Evolutionary conservation across 2,888 invertebrate genomes (phyloP).

Genomic region (Glaucopsyche alexis): DNA sequence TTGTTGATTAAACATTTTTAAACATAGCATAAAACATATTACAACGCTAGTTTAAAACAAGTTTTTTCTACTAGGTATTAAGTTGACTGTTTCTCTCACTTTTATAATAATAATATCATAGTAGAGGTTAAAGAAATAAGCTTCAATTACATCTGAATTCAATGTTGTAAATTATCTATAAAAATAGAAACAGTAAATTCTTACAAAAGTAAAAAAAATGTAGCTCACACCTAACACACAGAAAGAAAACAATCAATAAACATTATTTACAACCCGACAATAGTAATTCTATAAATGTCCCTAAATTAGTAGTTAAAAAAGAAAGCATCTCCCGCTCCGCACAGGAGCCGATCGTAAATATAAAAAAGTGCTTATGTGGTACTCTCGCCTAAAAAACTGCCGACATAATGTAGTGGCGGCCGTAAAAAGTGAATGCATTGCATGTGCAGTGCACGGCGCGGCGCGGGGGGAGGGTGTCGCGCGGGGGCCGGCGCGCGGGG

Average conservation of each 20-base stretch:
- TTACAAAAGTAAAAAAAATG: not conserved
- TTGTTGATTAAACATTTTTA: too few species aligned
- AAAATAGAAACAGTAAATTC: not conserved
- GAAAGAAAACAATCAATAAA: slow-evolving; percentile 33
- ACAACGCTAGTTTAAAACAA: too few species aligned
- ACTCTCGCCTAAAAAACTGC: slow-evolving; percentile 70
- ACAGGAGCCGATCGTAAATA: slow-evolving; percentile 70
- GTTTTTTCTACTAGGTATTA: too few species aligned
- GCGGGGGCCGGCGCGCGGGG: slow-evolving; percentile 52
- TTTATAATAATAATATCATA: too few species aligned
- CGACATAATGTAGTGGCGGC: slow-evolving; percentile 75
- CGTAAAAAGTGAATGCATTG: slow-evolving; percentile 77
- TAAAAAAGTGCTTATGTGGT: slow-evolving; percentile 77
- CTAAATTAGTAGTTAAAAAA: slow-evolving; percentile 60
- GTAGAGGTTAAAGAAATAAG: too few species aligned
- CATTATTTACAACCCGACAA: slow-evolving; percentile 41
- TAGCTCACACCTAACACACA: not conserved
- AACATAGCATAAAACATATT: too few species aligned
- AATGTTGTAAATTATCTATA: too few species aligned
- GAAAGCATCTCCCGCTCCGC: slow-evolving; percentile 61
- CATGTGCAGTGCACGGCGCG: slow-evolving; percentile 61
- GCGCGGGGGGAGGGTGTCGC: slow-evolving; percentile 41
- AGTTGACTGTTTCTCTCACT: too few species aligned
- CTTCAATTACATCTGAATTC: too few species aligned
- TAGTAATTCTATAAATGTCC: slow-evolving; percentile 44